Conservation (phyloP, 2,113 vertebrate species). For the Calidris pugnax region DNA sequence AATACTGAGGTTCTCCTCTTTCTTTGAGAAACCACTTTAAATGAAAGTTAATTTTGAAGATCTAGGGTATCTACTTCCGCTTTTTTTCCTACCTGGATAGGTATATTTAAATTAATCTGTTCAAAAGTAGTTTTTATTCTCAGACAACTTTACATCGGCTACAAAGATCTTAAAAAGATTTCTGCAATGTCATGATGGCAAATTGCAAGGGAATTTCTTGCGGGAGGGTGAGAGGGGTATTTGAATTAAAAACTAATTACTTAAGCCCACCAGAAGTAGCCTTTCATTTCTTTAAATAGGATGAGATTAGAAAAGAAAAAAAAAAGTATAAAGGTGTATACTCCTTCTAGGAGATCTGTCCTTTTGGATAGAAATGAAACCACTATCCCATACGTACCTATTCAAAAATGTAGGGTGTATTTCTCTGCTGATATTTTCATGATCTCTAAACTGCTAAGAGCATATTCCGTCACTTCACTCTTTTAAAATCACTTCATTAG, state of each 20-base stretch:
- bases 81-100: neutral
- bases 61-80: neutral
- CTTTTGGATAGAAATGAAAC: neutral
- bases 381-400: neutral
- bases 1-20: neutral
- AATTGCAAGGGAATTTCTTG: neutral
- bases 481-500: neutral
- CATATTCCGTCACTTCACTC: neutral
- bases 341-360: neutral
- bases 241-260: neutral
- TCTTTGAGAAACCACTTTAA: neutral
- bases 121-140: slow-evolving; percentile 20
- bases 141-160: neutral
- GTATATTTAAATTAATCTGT: neutral
- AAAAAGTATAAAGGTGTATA: neutral
- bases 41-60: neutral
- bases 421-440: neutral
- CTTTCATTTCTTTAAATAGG: neutral
- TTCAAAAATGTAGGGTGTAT: neutral
- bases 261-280: neutral
- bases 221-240: neutral
- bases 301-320: neutral
- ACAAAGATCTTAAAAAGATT: neutral
- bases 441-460: neutral
- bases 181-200: neutral